Base-by-base conservation (phyloP, 2,113 vertebrate species). In the Cephalopterus ornatus region DNA sequence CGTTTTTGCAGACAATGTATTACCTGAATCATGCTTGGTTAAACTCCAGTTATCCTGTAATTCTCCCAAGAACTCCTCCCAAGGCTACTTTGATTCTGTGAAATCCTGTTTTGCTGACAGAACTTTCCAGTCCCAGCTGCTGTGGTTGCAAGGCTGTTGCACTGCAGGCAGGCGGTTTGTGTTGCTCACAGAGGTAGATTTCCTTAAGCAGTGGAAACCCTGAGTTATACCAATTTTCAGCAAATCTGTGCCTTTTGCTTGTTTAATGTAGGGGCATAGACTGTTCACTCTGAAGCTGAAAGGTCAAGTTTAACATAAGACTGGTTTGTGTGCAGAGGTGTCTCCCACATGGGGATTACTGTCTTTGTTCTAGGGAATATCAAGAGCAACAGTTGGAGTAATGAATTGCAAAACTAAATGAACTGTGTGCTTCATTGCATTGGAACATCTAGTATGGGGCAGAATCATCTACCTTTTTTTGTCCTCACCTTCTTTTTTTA, bases 401-500 rank as follows among this genome's bases (percentile, higher is more conserved):
- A 49, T 50, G n/a, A 86, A 83, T 44, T 90, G 11, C 20, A 70
- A 72, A 88, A 35, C 24, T 61, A 72, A 67, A 85, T 30, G 0
- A 86, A 49, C 39, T 44, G n/a, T 52, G 8, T 41, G 10, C 26
- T 74, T 5, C 10, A 3, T 75, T 52, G 24, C 24, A 88, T 65
- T 61, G 44, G 59, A 79, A 47, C 0, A 0, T 32, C 32, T 15
- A 27, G 5, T 47, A 21, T 6, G 22, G 16, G 21, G 28, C 14
- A 75, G 39, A 82, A 47, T 82, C 7, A 12, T 28, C 17, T 46
- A 16, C 21, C 6, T 52, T 23, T 19, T 10, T 18, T 1, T 18
- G 4, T 9, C 7, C 2, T n/a, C 11, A 7, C 30, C 10, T 58
- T 15, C 1, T 6, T 22, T 10, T 9, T 20, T n/a, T 26, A 10